These are phyloP conservation scores for Hafferia zeledoni DNA, from an alignment of 2,797 vertebrate species.

Conservation along the genomic window DNA sequence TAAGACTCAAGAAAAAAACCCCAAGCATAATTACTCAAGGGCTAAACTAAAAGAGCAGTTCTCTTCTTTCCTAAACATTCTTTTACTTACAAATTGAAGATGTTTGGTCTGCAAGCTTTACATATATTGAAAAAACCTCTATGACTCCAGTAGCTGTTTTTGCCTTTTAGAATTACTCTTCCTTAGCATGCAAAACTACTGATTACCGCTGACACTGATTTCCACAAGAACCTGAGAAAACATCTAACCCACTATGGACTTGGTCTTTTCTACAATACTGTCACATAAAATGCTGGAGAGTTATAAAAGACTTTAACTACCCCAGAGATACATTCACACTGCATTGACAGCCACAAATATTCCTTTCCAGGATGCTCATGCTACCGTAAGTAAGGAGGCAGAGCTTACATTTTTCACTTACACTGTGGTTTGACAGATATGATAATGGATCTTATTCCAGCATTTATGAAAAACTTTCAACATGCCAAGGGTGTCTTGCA, in stretches of 20 bases:
- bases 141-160: neutral
- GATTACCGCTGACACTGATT: neutral
- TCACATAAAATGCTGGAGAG: neutral
- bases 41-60: neutral
- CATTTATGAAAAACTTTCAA: neutral
- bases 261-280: neutral
- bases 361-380: neutral
- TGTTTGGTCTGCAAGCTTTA: neutral
- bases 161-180: neutral
- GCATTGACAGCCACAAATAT: neutral
- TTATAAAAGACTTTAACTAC: neutral
- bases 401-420: conserved; percentile 5
- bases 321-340: neutral
- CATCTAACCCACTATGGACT: neutral
- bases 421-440: neutral
- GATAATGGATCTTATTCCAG: neutral
- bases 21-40: neutral
- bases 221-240: neutral
- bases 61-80: neutral
- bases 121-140: neutral
- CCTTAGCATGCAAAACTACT: neutral
- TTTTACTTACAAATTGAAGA: neutral
- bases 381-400: neutral
- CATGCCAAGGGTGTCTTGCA: neutral
- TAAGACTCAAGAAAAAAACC: neutral